Conservation (phyloP, 2,797 vertebrate species). For the Labroides dimidiatus region DNA sequence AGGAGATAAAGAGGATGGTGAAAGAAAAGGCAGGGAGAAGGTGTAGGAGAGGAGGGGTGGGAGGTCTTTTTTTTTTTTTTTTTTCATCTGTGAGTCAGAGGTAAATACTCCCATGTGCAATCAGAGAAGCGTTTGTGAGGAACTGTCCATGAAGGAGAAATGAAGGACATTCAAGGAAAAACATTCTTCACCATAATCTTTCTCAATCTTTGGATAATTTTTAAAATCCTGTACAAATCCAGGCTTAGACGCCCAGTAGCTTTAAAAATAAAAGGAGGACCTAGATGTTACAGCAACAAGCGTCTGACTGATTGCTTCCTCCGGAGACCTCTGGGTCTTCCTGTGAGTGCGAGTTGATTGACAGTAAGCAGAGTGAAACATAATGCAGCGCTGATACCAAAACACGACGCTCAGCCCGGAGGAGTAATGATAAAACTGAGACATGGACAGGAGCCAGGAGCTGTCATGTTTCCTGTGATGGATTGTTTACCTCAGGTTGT, state of each 20-base stretch:
- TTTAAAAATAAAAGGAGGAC: conserved; percentile 12
- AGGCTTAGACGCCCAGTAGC: conserved; percentile 6
- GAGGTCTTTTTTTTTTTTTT: conserved; percentile 50
- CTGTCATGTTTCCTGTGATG: conserved; percentile 61
- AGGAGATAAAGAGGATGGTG: conserved; percentile 28
- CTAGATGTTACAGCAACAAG: conserved; percentile 22
- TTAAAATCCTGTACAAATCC: background rate
- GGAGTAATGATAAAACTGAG: conserved; percentile 35
- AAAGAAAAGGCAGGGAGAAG: background rate
- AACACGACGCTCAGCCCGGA: conserved; percentile 11
- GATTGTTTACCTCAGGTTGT: conserved; percentile 55
- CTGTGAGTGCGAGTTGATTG: conserved; percentile 50
- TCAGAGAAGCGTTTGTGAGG: conserved; percentile 58
- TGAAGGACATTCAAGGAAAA: conserved; percentile 6
- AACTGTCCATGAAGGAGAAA: conserved; percentile 29
- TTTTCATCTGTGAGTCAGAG: conserved; percentile 57
- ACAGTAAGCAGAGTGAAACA: conserved; percentile 41
- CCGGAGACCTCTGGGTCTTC: conserved; percentile 35
- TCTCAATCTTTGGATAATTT: background rate
- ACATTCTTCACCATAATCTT: background rate
- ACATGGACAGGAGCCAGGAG: conserved; percentile 34
- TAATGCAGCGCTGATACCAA: conserved; percentile 40
- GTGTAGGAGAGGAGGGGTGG: conserved; percentile 14
- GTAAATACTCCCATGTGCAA: conserved; percentile 74
- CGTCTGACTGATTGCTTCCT: conserved; percentile 45